Conservation (phyloP, 2,797 vertebrate species). For the Bovichtus variegatus region DNA sequence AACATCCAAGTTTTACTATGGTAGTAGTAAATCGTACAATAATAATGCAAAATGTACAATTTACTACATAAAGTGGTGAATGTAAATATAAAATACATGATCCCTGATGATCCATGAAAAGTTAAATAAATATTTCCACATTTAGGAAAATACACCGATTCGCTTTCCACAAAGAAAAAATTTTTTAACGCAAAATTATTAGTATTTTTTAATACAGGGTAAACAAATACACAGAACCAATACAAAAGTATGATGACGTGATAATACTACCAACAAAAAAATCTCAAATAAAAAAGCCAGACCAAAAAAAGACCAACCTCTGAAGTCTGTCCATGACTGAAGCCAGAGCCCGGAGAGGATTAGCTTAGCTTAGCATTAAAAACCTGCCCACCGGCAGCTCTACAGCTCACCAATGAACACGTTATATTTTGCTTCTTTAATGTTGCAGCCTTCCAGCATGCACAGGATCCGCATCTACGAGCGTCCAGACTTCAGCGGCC, state of each 20-base stretch:
- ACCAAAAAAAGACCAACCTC: too few relatives aligned
- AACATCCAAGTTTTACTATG: neutral
- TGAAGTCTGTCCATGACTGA: too few relatives aligned
- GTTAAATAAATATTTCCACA: neutral
- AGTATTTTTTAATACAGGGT: too few relatives aligned
- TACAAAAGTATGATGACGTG: too few relatives aligned
- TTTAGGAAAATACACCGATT: neutral
- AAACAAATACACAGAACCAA: too few relatives aligned
- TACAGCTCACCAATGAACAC: neutral
- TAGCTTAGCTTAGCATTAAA: slow-evolving; percentile 2
- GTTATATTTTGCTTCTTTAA: neutral
- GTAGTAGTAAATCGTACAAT: neutral
- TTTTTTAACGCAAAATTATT: too few relatives aligned
- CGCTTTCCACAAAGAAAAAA: too few relatives aligned
- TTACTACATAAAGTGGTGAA: neutral
- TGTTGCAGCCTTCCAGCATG: slow-evolving; percentile 35
- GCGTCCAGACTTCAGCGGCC: slow-evolving; percentile 61
- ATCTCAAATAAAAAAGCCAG: too few relatives aligned
- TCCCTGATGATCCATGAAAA: neutral
- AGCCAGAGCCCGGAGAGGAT: neutral
- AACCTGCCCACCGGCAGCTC: neutral
- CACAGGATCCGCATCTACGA: slow-evolving; percentile 69
- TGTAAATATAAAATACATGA: neutral
- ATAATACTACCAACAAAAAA: too few relatives aligned
- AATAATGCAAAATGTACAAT: neutral